phyloP scores from a whole-genome alignment of 2,888 invertebrate genomes.

The Apantesis nais region DNA sequence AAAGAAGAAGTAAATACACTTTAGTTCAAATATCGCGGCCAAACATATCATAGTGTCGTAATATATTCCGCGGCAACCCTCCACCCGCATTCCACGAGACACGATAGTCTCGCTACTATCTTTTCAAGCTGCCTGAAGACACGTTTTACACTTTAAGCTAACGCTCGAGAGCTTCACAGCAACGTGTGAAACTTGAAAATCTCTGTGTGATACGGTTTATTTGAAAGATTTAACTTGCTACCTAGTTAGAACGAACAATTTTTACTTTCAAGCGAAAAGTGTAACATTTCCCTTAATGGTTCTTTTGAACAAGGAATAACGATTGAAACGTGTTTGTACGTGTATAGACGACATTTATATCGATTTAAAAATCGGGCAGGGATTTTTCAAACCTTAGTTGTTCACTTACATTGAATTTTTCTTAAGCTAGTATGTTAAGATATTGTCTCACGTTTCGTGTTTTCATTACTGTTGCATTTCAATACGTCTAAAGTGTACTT shows the following conservation, averaged over 20 bases:
- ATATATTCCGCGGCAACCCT: background rate
- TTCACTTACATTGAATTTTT: background rate
- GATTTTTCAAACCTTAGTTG: background rate
- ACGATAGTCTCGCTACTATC: slow-evolving; percentile 26
- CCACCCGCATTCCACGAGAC: slow-evolving; percentile 10
- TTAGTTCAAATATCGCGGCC: background rate
- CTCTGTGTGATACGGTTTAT: slow-evolving; percentile 21
- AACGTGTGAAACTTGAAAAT: slow-evolving; percentile 19
- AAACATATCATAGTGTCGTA: slow-evolving; percentile 2
- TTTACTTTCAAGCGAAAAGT: slow-evolving; percentile 9
- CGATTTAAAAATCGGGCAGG: background rate
- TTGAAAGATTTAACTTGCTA: slow-evolving; percentile 20
- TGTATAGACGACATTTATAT: background rate
- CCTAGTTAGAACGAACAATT: slow-evolving; percentile 12
- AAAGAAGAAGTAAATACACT: background rate
- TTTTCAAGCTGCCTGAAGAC: slow-evolving; percentile 25
- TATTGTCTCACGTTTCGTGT: background rate
- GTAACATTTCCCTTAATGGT: slow-evolving; percentile 9
- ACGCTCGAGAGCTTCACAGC: slow-evolving; percentile 9
- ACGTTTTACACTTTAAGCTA: slow-evolving; percentile 34
- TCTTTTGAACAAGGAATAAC: slow-evolving; percentile 5
- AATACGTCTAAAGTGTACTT: no score
- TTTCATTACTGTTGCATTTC: background rate
- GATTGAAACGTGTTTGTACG: background rate
- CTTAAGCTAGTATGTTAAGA: background rate